Evolutionary conservation across 2,888 invertebrate genomes (phyloP).

Genomic region (Agrotis segetum): DNA sequence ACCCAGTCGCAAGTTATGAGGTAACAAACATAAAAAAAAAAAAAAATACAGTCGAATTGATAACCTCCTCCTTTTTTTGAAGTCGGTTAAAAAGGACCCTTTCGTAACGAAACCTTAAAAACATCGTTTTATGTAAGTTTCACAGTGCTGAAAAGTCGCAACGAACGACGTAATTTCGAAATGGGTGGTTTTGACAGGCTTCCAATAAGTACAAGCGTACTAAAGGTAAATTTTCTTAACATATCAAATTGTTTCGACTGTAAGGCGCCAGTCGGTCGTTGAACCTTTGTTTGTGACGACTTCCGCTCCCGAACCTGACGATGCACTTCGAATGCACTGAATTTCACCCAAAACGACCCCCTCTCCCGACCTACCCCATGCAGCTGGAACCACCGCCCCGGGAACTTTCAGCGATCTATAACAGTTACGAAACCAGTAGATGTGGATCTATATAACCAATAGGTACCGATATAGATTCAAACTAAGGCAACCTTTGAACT

Average conservation of each 20-base stretch:
- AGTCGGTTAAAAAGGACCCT: too few relatives aligned
- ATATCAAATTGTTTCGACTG: slow-evolving; percentile 71
- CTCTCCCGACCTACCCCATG: slow-evolving; percentile 79
- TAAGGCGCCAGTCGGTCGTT: slow-evolving; percentile 81
- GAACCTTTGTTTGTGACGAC: slow-evolving; percentile 85
- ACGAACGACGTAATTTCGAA: slow-evolving; percentile 6
- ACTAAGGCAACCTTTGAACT: slow-evolving; percentile 25
- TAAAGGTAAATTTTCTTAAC: slow-evolving; percentile 45
- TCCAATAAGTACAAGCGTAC: slow-evolving; percentile 21
- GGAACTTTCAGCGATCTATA: slow-evolving; percentile 47
- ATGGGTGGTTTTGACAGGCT: slow-evolving; percentile 35
- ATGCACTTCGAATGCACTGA: slow-evolving; percentile 81
- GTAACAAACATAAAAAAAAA: too few relatives aligned
- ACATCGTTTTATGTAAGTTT: slow-evolving; percentile 21
- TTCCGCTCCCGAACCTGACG: slow-evolving; percentile 82
- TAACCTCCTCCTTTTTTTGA: too few relatives aligned
- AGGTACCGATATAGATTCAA: slow-evolving; percentile 15
- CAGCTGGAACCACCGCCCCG: slow-evolving; percentile 53
- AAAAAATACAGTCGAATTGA: too few relatives aligned
- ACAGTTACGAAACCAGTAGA: slow-evolving; percentile 54
- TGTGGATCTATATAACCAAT: slow-evolving; percentile 23
- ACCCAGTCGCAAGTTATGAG: too few relatives aligned
- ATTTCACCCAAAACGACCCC: slow-evolving; percentile 69
- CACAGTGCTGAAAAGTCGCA: slow-evolving; percentile 2
- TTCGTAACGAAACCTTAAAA: slow-evolving; percentile 35